These are phyloP conservation scores for Keiferia lycopersicella DNA, from an alignment of 2,888 invertebrate species.

Conservation along the genomic window DNA sequence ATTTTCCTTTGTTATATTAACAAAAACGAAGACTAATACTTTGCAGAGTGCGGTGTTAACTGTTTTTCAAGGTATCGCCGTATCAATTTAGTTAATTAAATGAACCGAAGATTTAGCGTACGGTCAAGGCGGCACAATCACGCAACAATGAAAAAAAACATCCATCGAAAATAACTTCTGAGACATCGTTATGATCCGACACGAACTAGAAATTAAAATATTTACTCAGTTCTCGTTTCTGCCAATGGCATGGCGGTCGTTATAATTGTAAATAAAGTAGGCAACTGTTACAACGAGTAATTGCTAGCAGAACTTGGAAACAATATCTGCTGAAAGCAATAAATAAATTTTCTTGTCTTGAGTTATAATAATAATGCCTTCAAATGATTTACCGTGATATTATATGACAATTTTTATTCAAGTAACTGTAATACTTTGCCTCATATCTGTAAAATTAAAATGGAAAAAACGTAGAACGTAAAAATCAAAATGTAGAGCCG, in stretches of 20 bases:
- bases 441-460: no score
- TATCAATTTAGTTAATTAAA: slow-evolving; percentile 22
- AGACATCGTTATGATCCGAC: slow-evolving; percentile 12
- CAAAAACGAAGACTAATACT: background rate
- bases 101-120: slow-evolving; percentile 34
- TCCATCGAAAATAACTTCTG: slow-evolving; percentile 9
- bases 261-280: slow-evolving; percentile 13
- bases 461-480: no score
- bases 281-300: background rate
- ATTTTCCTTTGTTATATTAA: no score
- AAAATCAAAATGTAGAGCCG: no score
- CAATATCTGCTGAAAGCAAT: background rate
- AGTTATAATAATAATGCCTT: background rate
- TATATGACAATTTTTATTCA: background rate
- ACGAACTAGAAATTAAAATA: slow-evolving; percentile 10
- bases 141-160: slow-evolving; percentile 27
- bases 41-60: background rate
- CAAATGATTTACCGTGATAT: background rate
- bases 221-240: background rate
- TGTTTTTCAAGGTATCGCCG: slow-evolving; percentile 8
- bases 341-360: background rate
- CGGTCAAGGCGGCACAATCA: slow-evolving; percentile 47
- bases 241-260: slow-evolving; percentile 13
- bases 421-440: background rate
- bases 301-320: slow-evolving; percentile 4